Evolutionary conservation across 1,140 invertebrate genomes (phyloP).

Genomic region (Zaprionus ghesquierei): DNA sequence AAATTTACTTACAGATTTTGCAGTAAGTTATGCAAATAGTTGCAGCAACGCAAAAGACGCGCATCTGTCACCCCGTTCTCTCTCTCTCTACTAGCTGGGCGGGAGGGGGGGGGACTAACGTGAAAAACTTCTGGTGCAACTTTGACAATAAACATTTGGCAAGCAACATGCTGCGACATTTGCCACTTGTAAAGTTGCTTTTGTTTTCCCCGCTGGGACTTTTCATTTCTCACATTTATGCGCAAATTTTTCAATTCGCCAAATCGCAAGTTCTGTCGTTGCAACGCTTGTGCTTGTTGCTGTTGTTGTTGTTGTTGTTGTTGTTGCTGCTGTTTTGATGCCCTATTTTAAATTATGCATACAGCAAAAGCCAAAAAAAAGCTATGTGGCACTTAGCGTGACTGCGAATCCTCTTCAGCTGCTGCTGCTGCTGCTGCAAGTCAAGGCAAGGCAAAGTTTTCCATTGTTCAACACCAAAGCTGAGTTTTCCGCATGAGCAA

Average conservation of each 20-base stretch:
- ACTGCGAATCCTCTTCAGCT: constrained; percentile 4
- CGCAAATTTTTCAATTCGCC: constrained; percentile 68
- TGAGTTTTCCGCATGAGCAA: constrained; percentile 62
- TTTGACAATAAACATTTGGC: constrained; percentile 71
- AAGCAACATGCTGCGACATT: constrained; percentile 53
- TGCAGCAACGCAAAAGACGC: neutral
- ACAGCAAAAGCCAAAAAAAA: constrained; percentile 38
- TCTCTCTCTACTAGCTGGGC: too few species aligned
- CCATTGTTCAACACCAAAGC: constrained; percentile 37
- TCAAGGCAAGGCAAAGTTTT: constrained; percentile 59
- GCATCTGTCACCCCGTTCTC: neutral
- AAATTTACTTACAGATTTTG: constrained; percentile 11
- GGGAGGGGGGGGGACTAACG: neutral
- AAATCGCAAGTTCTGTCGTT: constrained; percentile 28
- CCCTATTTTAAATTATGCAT: constrained; percentile 64
- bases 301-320: constrained; percentile 21
- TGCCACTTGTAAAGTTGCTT: constrained; percentile 43
- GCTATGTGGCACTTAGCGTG: constrained; percentile 56
- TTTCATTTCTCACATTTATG: constrained; percentile 56
- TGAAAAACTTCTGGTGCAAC: constrained; percentile 25
- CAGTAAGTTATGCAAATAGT: constrained; percentile 4
- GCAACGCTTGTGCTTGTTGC: constrained; percentile 32
- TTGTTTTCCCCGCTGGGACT: constrained; percentile 32
- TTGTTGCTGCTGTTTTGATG: constrained; percentile 29
- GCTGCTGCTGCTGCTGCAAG: neutral